Base-by-base conservation (phyloP, 2,888 invertebrate genomes). In the Clusia tigrina region DNA sequence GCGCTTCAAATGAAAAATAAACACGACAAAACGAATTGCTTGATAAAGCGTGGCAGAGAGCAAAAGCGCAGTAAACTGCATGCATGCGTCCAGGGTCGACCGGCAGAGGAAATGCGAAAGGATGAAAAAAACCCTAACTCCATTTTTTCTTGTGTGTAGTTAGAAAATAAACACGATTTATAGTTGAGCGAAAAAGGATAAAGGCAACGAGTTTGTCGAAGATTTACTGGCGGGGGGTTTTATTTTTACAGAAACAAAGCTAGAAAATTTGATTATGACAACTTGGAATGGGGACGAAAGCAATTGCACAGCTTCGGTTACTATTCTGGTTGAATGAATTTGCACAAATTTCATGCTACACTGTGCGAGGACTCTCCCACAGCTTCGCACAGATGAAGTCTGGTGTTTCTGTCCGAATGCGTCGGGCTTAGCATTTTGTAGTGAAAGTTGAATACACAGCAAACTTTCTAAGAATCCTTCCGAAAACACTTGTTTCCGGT, bases 11-110 rank as follows among this genome's bases (percentile, higher is more conserved):
- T 76, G 78, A 76, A 76, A 78, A 76, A 77, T 74, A 78, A 76
- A 76, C 75, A 76, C 67, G 65, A 69, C 69, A 67, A 65, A 66
- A 67, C 71, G 69, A 74, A 69, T 76, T 69, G 74, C 76, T 77
- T 77, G 76, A 77, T 77, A 77, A 77, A 74, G 67, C 76, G 71
- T 67, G 65, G 48, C 53, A 24, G 54, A 12, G n/a, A 5, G 70
- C 72, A 70, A 70, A 76, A 76, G 74, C 70, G 78, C 74, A 77
- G 76, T 76, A 77, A 74, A 74, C 74, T 74, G 78, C 78, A 74
- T 70, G 78, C 78, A 74, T 70, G 78, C 74, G 74, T 72, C 69
- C 74, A 48, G 12, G 69, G 26, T 54, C 23, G 38, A 18, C 15
- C 3, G 37, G 32, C n/a, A n/a, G 9, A 58, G 17, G 10, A 20